Conservation (phyloP, 1,140 invertebrate species). For the Heterodera schachtii region DNA sequence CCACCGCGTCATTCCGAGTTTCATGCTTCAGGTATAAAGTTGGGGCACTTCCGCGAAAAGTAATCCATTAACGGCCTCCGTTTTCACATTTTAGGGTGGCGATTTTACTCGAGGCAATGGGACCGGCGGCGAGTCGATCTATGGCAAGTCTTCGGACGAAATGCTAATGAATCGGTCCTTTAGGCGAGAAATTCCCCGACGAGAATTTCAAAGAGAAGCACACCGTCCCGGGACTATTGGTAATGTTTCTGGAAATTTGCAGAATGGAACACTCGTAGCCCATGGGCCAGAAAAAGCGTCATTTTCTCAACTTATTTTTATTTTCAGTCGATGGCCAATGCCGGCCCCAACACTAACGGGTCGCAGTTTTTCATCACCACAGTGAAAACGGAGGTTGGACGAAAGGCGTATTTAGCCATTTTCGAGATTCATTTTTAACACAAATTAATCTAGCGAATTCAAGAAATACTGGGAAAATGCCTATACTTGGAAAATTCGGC, state of each 20-base stretch:
- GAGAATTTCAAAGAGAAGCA: slow-evolving; percentile 95
- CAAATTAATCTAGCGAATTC: too few species aligned
- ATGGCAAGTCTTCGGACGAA: slow-evolving; percentile 68
- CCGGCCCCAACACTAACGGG: slow-evolving; percentile 93
- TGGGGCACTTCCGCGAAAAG: too few species aligned
- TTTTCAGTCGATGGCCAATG: slow-evolving; percentile 75
- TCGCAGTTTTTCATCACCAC: slow-evolving; percentile 97
- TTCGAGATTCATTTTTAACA: too few species aligned
- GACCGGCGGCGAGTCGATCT: slow-evolving; percentile 93
- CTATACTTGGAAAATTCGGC: too few species aligned
- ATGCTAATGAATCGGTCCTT: background rate
- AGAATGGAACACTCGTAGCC: too few species aligned
- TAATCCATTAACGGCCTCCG: too few species aligned
- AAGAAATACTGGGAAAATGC: too few species aligned
- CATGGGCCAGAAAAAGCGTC: too few species aligned
- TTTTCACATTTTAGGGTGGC: slow-evolving; percentile 66
- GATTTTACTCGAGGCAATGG: slow-evolving; percentile 88
- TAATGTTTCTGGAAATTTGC: background rate
- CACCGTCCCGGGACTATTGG: slow-evolving; percentile 80
- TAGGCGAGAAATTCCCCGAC: slow-evolving; percentile 81
- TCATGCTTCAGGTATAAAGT: slow-evolving; percentile 82
- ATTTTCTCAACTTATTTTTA: slow-evolving; percentile 22
- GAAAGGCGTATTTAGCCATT: too few species aligned
- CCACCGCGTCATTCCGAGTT: slow-evolving; percentile 89
- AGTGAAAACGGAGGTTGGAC: slow-evolving; percentile 76